These are phyloP conservation scores for Hycleus phaleratus DNA, from an alignment of 1,140 invertebrate species.

Conservation along the genomic window DNA sequence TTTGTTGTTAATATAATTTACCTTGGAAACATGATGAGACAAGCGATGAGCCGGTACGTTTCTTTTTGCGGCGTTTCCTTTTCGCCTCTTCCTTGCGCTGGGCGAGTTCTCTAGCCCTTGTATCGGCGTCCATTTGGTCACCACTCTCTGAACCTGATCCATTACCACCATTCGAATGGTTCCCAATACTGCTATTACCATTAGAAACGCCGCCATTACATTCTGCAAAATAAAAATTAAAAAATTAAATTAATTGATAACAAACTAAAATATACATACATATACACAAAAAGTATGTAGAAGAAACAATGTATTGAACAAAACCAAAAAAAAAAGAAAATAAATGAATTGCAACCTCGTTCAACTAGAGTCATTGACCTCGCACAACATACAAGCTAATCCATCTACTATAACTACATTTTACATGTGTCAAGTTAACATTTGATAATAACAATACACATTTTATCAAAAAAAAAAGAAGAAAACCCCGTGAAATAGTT, in stretches of 20 bases:
- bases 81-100: constrained; percentile 78
- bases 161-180: constrained; percentile 19
- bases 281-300: not conserved
- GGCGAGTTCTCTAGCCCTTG: constrained; percentile 51
- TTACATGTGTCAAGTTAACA: no score
- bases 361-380: no score
- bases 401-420: no score
- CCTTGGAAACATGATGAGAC: constrained; percentile 85
- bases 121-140: constrained; percentile 41
- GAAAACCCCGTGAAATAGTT: no score
- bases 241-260: no score
- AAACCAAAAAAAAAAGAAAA: no score
- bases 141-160: constrained; percentile 39
- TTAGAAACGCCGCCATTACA: constrained; percentile 27
- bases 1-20: constrained; percentile 33
- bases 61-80: constrained; percentile 78
- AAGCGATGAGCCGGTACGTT: constrained; percentile 75
- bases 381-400: no score
- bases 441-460: no score
- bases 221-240: constrained; percentile 11
- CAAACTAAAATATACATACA: not conserved
- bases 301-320: no score
- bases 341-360: no score
- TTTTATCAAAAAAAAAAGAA: no score
- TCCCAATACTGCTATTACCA: constrained; percentile 17